These are phyloP conservation scores for Eurystomus glaucurus DNA, from an alignment of 2,797 vertebrate species.

Conservation along the genomic window DNA sequence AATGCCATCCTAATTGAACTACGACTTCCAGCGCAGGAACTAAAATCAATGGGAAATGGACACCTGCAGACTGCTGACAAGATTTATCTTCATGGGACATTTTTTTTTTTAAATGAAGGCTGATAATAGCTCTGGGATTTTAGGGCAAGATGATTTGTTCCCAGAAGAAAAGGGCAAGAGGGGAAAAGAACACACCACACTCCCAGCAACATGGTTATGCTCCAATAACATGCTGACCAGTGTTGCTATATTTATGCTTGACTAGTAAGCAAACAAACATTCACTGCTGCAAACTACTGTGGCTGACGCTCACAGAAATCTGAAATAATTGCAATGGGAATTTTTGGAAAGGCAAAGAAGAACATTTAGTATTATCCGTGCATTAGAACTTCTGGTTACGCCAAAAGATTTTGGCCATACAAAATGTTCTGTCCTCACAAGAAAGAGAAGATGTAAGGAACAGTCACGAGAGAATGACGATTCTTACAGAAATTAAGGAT, in stretches of 20 bases:
- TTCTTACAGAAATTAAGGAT: background rate
- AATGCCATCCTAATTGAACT: background rate
- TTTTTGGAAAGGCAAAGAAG: background rate
- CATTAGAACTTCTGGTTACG: background rate
- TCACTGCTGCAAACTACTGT: background rate
- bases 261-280: background rate
- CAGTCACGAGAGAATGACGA: fast-evolving
- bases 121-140: background rate
- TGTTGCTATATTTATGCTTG: background rate
- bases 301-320: background rate
- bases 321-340: background rate
- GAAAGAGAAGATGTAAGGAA: background rate
- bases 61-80: background rate
- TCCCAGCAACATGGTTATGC: background rate
- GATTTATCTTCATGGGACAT: background rate
- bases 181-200: background rate
- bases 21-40: background rate
- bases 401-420: background rate
- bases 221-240: background rate
- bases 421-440: background rate
- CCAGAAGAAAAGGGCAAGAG: background rate
- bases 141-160: background rate
- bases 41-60: background rate
- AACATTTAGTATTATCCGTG: background rate
- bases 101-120: background rate